Base-by-base conservation (phyloP, 1,140 invertebrate species). In the Pseudomyrmex gracilis region DNA sequence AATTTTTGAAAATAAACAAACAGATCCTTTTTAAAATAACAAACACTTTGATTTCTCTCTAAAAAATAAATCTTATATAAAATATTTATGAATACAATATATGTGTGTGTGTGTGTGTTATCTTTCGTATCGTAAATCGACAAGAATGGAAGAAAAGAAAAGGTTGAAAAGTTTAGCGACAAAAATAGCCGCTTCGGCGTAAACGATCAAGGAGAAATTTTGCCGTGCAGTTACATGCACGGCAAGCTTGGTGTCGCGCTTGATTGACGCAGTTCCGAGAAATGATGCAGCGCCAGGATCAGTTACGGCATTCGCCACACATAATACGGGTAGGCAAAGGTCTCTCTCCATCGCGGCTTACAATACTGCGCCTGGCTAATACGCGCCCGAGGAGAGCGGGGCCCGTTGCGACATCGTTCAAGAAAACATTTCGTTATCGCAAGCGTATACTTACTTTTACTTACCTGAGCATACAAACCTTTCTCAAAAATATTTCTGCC, bases 341-440 rank as follows among this genome's bases (percentile, higher is more conserved):
- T 77, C 83, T 66, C 49, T 22, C 53, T 51, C 64, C 47, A 78
- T 64, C 76, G 43, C 66, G 53, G 24, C 47, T 51, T 20, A 70
- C 76, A 70, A 55, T 67, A n/a, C 8, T 51, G 73, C n/a, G 34
- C 67, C n/a, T 68, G 61, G 53, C 24, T 64, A 86, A 86, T 76
- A 64, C 49, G 22, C 63, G 60, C 34, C 9, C 24, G 45, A 15
- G 7, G 74, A 51, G 64, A 70, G 76, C 55, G 51, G 17, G 51
- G 61, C 12, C 45, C 12, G 22, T 88, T 88, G 83, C 76, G 58
- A 88, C 83, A 85, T 71, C 86, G 60, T 7, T 45, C 55, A 71
- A 87, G 82, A 85, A 77, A 88, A 87, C 73, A 61, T 82, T 88
- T 82, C 83, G 83, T 88, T 88, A 88, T 88, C 86, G 86, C 63